phyloP scores from a whole-genome alignment of 2,113 vertebrate genomes.

The Protobothrops flavoviridis region DNA sequence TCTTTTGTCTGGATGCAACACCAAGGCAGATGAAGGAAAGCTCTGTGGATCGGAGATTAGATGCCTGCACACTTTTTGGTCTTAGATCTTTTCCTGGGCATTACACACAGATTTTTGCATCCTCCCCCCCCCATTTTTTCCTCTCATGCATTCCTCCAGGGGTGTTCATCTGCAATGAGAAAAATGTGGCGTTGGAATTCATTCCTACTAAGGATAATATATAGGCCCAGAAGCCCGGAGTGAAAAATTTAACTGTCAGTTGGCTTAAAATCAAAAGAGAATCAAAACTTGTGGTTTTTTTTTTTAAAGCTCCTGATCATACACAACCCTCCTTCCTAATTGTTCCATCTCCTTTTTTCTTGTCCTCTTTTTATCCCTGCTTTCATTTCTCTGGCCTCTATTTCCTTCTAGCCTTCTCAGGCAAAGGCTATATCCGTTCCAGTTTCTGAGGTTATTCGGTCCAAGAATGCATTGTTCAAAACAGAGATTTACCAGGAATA shows the following conservation, averaged over 20 bases:
- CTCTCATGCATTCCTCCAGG: slow-evolving; percentile 5
- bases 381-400: neutral
- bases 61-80: neutral
- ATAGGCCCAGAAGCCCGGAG: neutral
- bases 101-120: neutral
- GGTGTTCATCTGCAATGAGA: neutral
- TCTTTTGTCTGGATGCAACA: neutral
- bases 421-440: neutral
- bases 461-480: neutral
- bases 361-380: neutral
- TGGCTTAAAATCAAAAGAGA: neutral
- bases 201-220: neutral
- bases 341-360: neutral
- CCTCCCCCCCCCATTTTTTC: neutral
- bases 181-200: slow-evolving; percentile 9
- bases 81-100: neutral
- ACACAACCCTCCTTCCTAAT: neutral
- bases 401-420: neutral
- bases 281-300: neutral
- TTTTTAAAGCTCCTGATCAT: neutral
- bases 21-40: neutral
- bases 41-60: neutral
- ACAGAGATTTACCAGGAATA: neutral
- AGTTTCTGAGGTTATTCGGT: neutral
- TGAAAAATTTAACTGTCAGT: neutral